Evolutionary conservation across 1,140 invertebrate species (phyloP).

Genomic region (Cylas formicarius): DNA sequence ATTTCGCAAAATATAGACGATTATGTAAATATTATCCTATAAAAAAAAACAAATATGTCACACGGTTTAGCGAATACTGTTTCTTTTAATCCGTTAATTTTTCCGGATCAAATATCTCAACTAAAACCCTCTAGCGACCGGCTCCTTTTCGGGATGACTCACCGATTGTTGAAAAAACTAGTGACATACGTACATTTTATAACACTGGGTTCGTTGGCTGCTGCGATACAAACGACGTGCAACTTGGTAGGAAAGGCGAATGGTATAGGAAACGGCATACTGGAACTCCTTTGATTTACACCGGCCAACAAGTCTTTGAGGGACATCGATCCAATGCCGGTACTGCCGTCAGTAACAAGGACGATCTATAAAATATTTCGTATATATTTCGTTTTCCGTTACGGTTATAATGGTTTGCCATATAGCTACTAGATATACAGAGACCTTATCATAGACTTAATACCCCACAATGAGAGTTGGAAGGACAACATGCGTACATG

Average conservation of each 20-base stretch:
- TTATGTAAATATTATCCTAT: too few relatives aligned
- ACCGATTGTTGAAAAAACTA: conserved; percentile 6
- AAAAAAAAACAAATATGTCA: too few relatives aligned
- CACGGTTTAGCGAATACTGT: too few relatives aligned
- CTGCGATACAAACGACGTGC: conserved; percentile 63
- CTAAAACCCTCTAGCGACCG: too few relatives aligned
- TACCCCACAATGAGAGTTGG: too few relatives aligned
- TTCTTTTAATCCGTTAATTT: too few relatives aligned
- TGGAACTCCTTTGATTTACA: conserved; percentile 41
- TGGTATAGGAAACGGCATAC: conserved; percentile 54
- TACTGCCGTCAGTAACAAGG: conserved; percentile 74
- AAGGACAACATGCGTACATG: too few relatives aligned
- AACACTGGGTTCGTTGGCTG: conserved; percentile 48
- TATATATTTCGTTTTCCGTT: too few relatives aligned
- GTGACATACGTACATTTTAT: conserved; percentile 42
- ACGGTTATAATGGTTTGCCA: not conserved
- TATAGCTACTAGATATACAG: too few relatives aligned
- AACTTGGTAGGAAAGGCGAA: conserved; percentile 78
- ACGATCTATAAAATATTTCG: conserved; percentile 53
- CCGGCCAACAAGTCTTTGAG: conserved; percentile 46
- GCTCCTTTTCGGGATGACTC: not conserved
- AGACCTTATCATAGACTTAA: too few relatives aligned
- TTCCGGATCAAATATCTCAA: too few relatives aligned
- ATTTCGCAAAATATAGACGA: too few relatives aligned
- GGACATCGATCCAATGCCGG: conserved; percentile 59